Base-by-base conservation (phyloP, 2,113 vertebrate species). In the Piaya cayana region DNA sequence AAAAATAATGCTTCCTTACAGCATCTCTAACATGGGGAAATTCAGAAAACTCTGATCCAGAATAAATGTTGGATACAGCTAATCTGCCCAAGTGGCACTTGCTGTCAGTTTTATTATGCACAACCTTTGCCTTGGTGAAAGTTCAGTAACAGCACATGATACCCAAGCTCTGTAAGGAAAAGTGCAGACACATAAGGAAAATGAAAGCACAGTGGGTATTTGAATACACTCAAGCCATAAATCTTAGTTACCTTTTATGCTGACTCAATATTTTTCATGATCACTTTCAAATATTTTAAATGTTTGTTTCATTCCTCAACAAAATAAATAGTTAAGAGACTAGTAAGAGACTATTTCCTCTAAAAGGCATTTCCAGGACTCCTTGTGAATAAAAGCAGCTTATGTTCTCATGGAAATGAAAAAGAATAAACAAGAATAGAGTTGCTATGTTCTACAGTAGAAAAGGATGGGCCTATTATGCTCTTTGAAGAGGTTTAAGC, bases 91-190 rank as follows among this genome's bases (percentile, higher is more conserved):
- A 93, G 75, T 50, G 49, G n/a, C 82, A 80, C 69, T 72, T 92
- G 45, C 29, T 88, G 30, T 56, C 12, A 8, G 37, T 94, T 93
- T 92, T 95, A 88, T 94, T 94, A 92, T 7, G 8, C 36, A 70
- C 64, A 91, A 90, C 78, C 64, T 81, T 94, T 55, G 86, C 59
- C 85, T 92, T 69, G 86, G 53, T 92, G 29, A 91, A 97, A 95
- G 93, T 94, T 79, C 65, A 96, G 2, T 62, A 55, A 50, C 60
- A 63, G 25, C 27, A 70, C 69, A 63, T 42, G 56, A 65, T 71
- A 82, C 59, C 19, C n/a, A 37, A 78, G 59, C 43, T 42, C 79
- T 72, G 63, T 30, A 88, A 89, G 36, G 72, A 65, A 29, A 86
- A 45, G 37, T 18, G 63, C 59, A 85, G 55, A 60, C n/a, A 84